These are phyloP conservation scores for Sorex maritimensis DNA, from an alignment of 2,797 vertebrate genomes.

Conservation along the genomic window DNA sequence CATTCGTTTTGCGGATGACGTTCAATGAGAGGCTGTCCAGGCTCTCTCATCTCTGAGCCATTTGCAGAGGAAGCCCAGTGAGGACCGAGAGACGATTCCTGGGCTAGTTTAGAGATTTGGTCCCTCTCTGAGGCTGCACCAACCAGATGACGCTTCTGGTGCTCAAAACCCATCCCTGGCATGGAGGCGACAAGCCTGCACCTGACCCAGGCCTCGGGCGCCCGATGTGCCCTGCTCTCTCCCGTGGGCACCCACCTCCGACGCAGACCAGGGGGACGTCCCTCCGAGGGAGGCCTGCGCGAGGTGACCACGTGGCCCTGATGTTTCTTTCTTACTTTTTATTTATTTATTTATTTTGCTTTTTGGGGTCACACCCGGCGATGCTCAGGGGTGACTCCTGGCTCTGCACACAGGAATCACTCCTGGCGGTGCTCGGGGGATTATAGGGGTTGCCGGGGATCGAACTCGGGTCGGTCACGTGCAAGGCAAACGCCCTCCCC, in stretches of 20 bases:
- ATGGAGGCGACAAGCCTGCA: not conserved
- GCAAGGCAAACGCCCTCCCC: too few species aligned
- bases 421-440: too few species aligned
- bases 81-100: not conserved
- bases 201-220: not conserved
- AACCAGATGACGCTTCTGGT: not conserved
- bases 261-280: not conserved
- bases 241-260: not conserved
- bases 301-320: not conserved
- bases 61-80: not conserved
- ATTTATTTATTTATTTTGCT: too few species aligned
- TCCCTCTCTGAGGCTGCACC: not conserved
- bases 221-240: not conserved
- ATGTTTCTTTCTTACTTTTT: too few species aligned
- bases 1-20: not conserved
- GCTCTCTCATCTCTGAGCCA: not conserved
- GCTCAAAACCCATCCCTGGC: not conserved
- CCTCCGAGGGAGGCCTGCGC: not conserved
- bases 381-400: too few species aligned
- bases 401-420: too few species aligned
- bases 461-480: too few species aligned
- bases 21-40: too few species aligned
- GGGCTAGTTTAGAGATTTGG: not conserved
- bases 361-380: too few species aligned
- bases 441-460: too few species aligned